Percentiles rank a stretch among this genome's conserved stretches.
These are phyloP conservation scores for Protobothrops flavoviridis DNA, from an alignment of 2,113 vertebrate species.

Conservation along the genomic window DNA sequence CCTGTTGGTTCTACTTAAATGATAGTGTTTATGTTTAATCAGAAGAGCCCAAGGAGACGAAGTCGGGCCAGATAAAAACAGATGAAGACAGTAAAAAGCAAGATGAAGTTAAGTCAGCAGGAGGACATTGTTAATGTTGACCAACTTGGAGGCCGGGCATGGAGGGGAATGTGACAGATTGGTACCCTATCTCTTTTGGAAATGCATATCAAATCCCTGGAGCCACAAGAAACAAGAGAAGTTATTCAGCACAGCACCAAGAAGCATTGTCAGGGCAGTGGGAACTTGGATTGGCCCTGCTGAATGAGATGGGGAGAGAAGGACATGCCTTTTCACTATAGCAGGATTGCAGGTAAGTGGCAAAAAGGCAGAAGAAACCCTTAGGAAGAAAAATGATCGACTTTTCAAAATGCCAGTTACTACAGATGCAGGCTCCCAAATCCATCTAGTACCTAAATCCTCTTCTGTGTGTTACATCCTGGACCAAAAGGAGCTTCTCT, in stretches of 20 bases:
- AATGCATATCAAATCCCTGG: background rate
- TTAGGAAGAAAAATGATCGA: background rate
- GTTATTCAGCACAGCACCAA: background rate
- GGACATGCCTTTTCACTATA: background rate
- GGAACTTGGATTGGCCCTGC: background rate
- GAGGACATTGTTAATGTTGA: rapidly evolving
- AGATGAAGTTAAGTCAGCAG: rapidly evolving
- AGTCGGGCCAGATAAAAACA: constrained; percentile 21
- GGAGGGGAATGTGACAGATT: background rate
- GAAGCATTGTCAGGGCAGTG: background rate
- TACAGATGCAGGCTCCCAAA: background rate
- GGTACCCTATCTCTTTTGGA: background rate
- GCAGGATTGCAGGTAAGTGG: background rate
- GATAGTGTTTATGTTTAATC: constrained; percentile 21
- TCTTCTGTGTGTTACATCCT: background rate
- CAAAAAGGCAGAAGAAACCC: background rate
- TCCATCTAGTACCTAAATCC: background rate
- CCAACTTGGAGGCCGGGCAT: background rate
- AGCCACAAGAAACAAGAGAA: background rate
- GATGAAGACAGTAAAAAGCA: background rate
- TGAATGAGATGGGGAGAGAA: background rate
- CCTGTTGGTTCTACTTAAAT: background rate
- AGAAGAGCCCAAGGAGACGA: background rate
- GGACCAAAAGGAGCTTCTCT: background rate
- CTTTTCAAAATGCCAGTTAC: background rate